Evolutionary conservation across 2,113 vertebrate species (phyloP).

Genomic region (Nycticryphes semicollaris): DNA sequence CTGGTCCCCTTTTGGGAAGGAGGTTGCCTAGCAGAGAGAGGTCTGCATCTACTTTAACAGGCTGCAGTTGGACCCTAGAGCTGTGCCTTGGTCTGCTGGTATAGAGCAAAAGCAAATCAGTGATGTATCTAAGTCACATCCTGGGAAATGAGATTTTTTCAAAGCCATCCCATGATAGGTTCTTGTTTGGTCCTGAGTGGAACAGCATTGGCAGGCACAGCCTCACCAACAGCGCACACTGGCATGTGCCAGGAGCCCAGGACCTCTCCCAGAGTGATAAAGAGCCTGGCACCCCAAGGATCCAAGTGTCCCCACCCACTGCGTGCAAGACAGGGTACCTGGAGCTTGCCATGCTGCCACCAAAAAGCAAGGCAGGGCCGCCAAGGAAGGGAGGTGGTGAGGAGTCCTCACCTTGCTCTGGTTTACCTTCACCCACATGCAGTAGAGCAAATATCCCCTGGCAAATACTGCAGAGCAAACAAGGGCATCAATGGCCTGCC

Average conservation of each 20-base stretch:
- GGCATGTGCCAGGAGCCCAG: background rate
- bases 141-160: background rate
- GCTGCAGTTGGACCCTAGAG: background rate
- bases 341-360: background rate
- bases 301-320: background rate
- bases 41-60: background rate
- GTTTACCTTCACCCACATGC: background rate
- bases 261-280: background rate
- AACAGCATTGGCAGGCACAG: background rate
- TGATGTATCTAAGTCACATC: fast-evolving
- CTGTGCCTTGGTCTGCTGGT: fast-evolving
- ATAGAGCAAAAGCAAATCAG: background rate
- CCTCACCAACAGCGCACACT: fast-evolving
- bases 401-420: background rate
- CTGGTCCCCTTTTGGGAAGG: background rate
- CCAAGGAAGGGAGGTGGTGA: background rate
- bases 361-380: fast-evolving
- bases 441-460: background rate
- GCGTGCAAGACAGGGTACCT: background rate
- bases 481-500: background rate
- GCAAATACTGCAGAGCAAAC: slow-evolving; percentile 32
- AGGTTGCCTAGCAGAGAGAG: background rate
- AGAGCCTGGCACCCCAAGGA: background rate
- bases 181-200: background rate
- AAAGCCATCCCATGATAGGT: no score